Evolutionary conservation across 2,888 invertebrate genomes (phyloP), one percentile per base, ranked within the genome.

Genomic region (Micoletzkya japonica): DNA sequence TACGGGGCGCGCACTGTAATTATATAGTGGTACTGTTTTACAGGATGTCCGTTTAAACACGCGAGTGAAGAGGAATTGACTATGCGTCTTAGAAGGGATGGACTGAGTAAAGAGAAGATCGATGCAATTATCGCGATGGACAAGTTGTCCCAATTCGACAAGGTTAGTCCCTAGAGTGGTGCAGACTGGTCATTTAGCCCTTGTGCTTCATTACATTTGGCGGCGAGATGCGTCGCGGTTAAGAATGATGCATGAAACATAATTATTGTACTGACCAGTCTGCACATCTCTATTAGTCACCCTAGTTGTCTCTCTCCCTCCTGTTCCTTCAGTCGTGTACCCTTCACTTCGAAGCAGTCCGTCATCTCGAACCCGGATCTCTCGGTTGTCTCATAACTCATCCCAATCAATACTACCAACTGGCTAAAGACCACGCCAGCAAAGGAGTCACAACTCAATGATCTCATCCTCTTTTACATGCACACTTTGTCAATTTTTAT

Each of bases 361-460:
- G 52, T n/a, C 52, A 52, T 24, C 6, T 83, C 74, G 76, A 77
- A 20, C 79, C 79, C 20, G 82, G 80, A 2, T 76, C 72, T 3
- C 75, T 84, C 44, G 80, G 78, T 4, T 70, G 70, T n/a, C 69
- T 82, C 0, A 84, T 85, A 72, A 80, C 82, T n/a, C 83, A 85
- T 72, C 85, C 85, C 6, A 85, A 85, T 73, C 78, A 84, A 64
- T 85, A 76, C 70, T 84, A 75, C 70, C 81, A 82, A 30, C 70
- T 81, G 52, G 82, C 83, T 2, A 74, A 76, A 26, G 76, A 79
- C n/a, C n/a, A n/a, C n/a, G n/a, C n/a, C n/a, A n/a, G n/a, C n/a
- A n/a, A n/a, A n/a, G n/a, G n/a, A n/a, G n/a, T n/a, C n/a, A n/a
- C n/a, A n/a, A n/a, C n/a, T n/a, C n/a, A n/a, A n/a, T n/a, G n/a